Evolutionary conservation across 92 coral and sea anemone genomes (phyloP).

Genomic region (Meandrina meandrites): DNA sequence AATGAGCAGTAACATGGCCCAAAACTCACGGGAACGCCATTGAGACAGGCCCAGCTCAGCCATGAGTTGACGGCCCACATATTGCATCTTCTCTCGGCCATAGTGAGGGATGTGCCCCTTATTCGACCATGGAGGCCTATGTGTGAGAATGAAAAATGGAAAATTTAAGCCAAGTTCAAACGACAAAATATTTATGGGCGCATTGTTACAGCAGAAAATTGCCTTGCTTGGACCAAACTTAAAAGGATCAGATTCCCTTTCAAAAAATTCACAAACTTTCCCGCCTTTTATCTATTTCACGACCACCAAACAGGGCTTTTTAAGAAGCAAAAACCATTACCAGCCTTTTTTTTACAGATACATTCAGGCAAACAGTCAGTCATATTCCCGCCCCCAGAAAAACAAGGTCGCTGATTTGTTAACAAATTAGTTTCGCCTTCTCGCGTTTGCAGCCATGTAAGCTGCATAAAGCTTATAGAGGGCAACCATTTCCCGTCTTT

Average conservation of each 20-base stretch:
- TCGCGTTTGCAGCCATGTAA: neutral
- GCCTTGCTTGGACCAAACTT: neutral
- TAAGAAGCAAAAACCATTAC: neutral
- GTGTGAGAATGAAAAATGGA: neutral
- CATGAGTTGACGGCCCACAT: constrained; percentile 95
- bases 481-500: constrained; percentile 1
- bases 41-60: constrained; percentile 98
- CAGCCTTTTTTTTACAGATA: neutral
- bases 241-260: too few relatives aligned
- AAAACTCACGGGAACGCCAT: constrained; percentile 98
- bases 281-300: neutral
- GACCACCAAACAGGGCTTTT: neutral
- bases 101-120: constrained; percentile 91
- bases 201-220: neutral
- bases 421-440: neutral
- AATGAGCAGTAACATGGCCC: constrained; percentile 98
- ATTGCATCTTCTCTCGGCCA: constrained; percentile 99
- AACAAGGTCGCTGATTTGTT: neutral
- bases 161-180: neutral
- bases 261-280: neutral
- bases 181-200: neutral
- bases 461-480: neutral
- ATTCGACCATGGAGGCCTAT: constrained; percentile 94
- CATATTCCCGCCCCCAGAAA: neutral
- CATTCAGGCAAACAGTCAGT: neutral